These are phyloP conservation scores for Mamestra brassicae DNA, from an alignment of 2,888 invertebrate species.

Conservation along the genomic window DNA sequence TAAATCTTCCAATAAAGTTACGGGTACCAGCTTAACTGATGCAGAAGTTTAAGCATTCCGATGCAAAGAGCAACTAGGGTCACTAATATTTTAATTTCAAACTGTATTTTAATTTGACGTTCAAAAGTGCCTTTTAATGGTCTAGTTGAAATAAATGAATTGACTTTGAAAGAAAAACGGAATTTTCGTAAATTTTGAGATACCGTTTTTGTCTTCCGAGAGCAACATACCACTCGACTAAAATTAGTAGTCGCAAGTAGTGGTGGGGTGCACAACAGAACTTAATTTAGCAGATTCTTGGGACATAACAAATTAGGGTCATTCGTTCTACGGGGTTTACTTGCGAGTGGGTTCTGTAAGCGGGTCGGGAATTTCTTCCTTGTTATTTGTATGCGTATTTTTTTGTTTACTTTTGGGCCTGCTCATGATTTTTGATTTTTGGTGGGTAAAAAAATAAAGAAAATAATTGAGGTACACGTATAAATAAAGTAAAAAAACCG, in stretches of 20 bases:
- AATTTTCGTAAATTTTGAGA: background rate
- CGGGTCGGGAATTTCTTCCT: constrained; percentile 22
- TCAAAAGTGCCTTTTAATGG: too few relatives aligned
- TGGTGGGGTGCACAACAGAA: constrained; percentile 37
- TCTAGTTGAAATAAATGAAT: too few relatives aligned
- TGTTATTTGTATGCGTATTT: constrained; percentile 13
- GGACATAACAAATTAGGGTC: constrained; percentile 52
- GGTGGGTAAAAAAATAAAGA: background rate
- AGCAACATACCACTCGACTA: constrained; percentile 45
- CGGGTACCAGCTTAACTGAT: too few relatives aligned
- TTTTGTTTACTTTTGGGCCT: background rate
- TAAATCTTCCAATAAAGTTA: background rate
- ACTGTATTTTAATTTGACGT: too few relatives aligned
- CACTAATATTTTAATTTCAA: too few relatives aligned
- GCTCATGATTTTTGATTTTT: background rate
- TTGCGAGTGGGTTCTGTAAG: constrained; percentile 14
- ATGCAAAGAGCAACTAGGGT: too few relatives aligned
- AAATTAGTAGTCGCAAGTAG: constrained; percentile 52
- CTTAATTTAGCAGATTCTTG: constrained; percentile 64
- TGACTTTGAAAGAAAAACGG: background rate
- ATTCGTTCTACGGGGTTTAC: constrained; percentile 48
- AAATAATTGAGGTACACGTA: too few relatives aligned
- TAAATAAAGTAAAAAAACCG: too few relatives aligned
- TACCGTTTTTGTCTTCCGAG: background rate
- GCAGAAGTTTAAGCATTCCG: background rate